Percentiles rank a stretch among this genome's conserved stretches.
Conservation (phyloP, 2,797 vertebrate genomes). For the Anableps anableps region DNA sequence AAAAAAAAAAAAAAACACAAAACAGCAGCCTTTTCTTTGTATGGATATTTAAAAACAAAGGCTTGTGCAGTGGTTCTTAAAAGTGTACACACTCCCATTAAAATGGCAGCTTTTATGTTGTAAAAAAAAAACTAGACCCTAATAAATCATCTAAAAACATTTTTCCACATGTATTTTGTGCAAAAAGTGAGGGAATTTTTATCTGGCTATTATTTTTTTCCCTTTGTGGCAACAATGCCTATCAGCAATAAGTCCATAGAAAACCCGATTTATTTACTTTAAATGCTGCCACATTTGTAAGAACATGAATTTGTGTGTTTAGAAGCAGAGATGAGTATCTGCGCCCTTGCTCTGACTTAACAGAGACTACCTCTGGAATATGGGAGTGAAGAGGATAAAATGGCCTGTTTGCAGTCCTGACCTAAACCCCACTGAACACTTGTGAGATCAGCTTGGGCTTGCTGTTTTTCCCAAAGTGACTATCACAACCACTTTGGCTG, state of each 20-base stretch:
- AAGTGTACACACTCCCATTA: neutral
- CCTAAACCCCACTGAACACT: too few relatives aligned
- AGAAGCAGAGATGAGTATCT: too few relatives aligned
- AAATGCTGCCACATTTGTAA: too few relatives aligned
- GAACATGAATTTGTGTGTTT: too few relatives aligned
- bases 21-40: neutral
- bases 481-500: neutral
- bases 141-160: too few relatives aligned
- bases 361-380: too few relatives aligned
- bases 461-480: neutral
- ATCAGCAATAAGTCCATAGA: too few relatives aligned
- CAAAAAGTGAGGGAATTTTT: neutral
- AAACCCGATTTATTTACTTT: too few relatives aligned
- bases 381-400: too few relatives aligned
- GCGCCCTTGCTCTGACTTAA: too few relatives aligned
- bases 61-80: neutral
- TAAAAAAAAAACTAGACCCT: neutral
- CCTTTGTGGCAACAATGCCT: neutral
- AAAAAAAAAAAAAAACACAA: constrained; percentile 14
- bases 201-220: neutral
- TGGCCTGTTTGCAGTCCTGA: too few relatives aligned
- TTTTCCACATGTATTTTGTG: neutral
- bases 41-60: neutral
- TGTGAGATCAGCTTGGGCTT: too few relatives aligned
- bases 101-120: neutral